Evolutionary conservation across 2,113 vertebrate species (phyloP).

Genomic region (Centropus unirufus): DNA sequence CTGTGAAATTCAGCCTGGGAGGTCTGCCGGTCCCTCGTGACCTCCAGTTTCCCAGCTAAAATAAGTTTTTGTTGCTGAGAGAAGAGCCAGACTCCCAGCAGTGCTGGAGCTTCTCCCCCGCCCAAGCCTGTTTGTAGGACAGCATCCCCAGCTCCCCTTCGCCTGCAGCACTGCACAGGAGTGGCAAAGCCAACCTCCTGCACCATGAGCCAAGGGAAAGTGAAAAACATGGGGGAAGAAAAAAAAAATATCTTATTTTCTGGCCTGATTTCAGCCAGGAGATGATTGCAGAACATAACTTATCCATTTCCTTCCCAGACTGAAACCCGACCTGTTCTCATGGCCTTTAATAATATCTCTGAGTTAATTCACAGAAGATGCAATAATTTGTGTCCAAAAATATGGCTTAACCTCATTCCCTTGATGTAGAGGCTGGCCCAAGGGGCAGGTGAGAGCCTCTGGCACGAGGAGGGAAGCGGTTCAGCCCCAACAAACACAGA

Average conservation of each 20-base stretch:
- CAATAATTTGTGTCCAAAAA: background rate
- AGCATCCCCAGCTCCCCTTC: background rate
- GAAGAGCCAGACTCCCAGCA: background rate
- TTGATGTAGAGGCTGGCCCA: background rate
- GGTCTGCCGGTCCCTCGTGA: background rate
- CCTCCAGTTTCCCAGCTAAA: background rate
- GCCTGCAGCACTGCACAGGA: accelerated
- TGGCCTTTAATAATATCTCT: background rate
- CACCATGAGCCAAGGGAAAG: background rate
- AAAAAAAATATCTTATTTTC: background rate
- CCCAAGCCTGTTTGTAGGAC: background rate
- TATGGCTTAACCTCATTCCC: background rate
- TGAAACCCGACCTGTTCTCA: slow-evolving; percentile 7
- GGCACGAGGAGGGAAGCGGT: background rate
- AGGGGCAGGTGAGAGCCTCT: background rate
- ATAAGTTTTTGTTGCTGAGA: background rate
- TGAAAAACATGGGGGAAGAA: background rate
- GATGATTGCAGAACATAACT: background rate
- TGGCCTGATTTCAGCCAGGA: background rate
- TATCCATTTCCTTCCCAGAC: background rate
- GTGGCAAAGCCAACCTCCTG: background rate
- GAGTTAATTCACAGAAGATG: slow-evolving; percentile 5
- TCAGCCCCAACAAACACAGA: background rate
- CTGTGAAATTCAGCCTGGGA: slow-evolving; percentile 26
- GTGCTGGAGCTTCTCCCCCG: background rate